Percentiles rank a stretch among this genome's conserved stretches.
These are phyloP conservation scores for Leptinotarsa defecta DNA, from an alignment of 1,140 invertebrate species.

Conservation along the genomic window DNA sequence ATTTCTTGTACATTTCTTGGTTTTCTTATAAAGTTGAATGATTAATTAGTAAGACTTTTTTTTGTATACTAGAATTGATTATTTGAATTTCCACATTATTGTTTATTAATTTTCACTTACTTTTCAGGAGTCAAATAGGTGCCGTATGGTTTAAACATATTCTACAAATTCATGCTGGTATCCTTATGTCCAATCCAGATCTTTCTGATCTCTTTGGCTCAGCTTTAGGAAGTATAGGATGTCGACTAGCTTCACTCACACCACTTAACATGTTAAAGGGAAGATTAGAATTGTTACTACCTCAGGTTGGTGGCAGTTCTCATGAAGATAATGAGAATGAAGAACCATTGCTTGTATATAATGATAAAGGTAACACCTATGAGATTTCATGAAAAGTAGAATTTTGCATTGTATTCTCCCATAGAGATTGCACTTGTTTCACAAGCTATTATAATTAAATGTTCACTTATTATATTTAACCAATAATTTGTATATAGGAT, in stretches of 20 bases:
- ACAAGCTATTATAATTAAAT: too few relatives aligned
- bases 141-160: slow-evolving; percentile 66
- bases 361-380: slow-evolving; percentile 60
- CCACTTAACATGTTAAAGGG: slow-evolving; percentile 63
- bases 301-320: slow-evolving; percentile 57
- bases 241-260: slow-evolving; percentile 60
- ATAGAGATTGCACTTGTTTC: too few relatives aligned
- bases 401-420: too few relatives aligned
- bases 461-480: too few relatives aligned
- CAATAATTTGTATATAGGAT: too few relatives aligned
- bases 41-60: too few relatives aligned
- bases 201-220: slow-evolving; percentile 62
- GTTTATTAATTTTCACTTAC: not conserved
- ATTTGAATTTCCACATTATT: too few relatives aligned
- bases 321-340: slow-evolving; percentile 56
- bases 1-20: too few relatives aligned
- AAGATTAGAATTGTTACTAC: slow-evolving; percentile 63
- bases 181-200: slow-evolving; percentile 65
- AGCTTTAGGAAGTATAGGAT: slow-evolving; percentile 65
- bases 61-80: too few relatives aligned
- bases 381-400: not conserved
- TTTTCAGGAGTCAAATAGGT: slow-evolving; percentile 63
- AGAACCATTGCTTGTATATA: slow-evolving; percentile 61
- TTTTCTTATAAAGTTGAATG: too few relatives aligned
- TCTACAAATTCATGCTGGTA: slow-evolving; percentile 65